Evolutionary conservation across 2,888 invertebrate species (phyloP).

Genomic region (Kryphioiulus occultus): DNA sequence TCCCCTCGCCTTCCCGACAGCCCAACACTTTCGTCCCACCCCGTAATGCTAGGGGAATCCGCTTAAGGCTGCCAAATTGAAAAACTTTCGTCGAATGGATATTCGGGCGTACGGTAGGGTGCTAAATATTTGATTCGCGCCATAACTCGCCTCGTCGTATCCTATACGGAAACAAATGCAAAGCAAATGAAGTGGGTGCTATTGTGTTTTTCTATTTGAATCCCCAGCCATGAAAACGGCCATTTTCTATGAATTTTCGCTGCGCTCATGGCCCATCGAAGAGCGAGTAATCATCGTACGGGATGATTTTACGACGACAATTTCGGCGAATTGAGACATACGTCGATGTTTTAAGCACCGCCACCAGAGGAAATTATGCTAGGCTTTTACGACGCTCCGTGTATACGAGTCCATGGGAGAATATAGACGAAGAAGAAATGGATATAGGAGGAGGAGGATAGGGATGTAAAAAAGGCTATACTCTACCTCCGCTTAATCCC

Average conservation of each 20-base stretch:
- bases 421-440: neutral
- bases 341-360: conserved; percentile 12
- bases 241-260: neutral
- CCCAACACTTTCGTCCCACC: neutral
- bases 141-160: neutral
- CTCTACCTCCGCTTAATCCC: conserved; percentile 12
- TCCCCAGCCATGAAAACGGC: neutral
- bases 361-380: neutral
- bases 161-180: conserved; percentile 20
- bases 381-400: neutral
- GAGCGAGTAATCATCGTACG: conserved; percentile 27
- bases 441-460: neutral
- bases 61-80: neutral
- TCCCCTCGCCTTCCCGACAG: too few relatives aligned
- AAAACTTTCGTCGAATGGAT: neutral
- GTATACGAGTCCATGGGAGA: neutral
- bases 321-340: conserved; percentile 16
- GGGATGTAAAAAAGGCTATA: neutral
- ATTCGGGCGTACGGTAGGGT: neutral
- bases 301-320: conserved; percentile 32
- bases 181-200: conserved; percentile 12
- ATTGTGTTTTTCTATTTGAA: conserved; percentile 36
- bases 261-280: neutral
- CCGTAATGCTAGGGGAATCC: neutral
- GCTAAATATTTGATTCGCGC: conserved; percentile 27